Percentiles rank a stretch among this genome's conserved stretches.
These are phyloP conservation scores for Rana temporaria DNA, from an alignment of 2,113 vertebrate genomes.

Conservation along the genomic window DNA sequence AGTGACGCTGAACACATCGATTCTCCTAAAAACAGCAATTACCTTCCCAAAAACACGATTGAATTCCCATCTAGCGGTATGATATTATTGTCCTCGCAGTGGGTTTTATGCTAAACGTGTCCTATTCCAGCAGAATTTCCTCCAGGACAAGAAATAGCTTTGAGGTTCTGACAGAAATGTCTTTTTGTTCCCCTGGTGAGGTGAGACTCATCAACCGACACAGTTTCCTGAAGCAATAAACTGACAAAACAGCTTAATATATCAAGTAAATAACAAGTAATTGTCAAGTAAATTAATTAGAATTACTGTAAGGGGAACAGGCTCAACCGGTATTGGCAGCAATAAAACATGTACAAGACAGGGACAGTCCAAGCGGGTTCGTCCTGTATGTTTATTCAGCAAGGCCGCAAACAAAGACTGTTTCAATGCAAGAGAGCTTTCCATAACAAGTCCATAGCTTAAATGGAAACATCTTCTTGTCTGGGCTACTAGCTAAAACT, in stretches of 20 bases:
- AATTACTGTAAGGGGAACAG: too few species aligned
- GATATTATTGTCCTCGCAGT: neutral
- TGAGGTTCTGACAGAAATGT: neutral
- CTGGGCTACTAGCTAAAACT: too few species aligned
- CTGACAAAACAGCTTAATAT: neutral
- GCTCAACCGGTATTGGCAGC: too few species aligned
- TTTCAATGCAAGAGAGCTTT: too few species aligned
- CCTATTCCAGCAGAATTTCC: neutral
- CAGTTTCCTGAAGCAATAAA: neutral
- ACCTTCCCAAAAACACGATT: constrained; percentile 6
- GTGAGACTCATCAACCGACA: neutral
- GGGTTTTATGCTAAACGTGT: neutral
- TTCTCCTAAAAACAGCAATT: constrained; percentile 25
- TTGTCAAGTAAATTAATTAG: neutral
- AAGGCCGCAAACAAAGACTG: too few species aligned
- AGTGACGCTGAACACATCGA: neutral
- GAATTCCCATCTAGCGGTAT: neutral
- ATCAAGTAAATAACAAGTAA: neutral
- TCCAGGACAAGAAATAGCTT: neutral
- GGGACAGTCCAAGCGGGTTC: too few species aligned
- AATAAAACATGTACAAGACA: too few species aligned
- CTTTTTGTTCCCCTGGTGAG: neutral
- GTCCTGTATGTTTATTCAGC: too few species aligned
- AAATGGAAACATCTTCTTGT: too few species aligned
- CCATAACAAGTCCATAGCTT: too few species aligned